phyloP scores from a whole-genome alignment of 2,888 invertebrate species.

The Yponomeuta cagnagella region DNA sequence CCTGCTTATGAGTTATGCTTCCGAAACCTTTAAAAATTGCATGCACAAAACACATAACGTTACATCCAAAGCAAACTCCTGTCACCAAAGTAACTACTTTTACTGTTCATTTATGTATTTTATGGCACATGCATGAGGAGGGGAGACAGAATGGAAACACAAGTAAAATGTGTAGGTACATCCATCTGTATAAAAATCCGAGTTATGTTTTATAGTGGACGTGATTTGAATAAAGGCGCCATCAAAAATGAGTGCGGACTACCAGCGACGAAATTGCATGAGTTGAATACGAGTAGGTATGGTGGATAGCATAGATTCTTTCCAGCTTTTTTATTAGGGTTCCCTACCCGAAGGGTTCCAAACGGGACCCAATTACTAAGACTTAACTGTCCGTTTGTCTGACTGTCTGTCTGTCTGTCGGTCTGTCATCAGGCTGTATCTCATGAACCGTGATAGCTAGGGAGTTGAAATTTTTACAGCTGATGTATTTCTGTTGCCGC shows the following conservation, averaged over 20 bases:
- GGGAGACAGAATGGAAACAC: slow-evolving; percentile 57
- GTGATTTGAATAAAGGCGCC: slow-evolving; percentile 60
- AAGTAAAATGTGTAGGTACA: slow-evolving; percentile 30
- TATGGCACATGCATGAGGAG: slow-evolving; percentile 45
- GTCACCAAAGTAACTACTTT: slow-evolving; percentile 26
- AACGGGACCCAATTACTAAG: too few species aligned
- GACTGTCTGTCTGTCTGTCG: too few species aligned
- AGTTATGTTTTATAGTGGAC: slow-evolving; percentile 72
- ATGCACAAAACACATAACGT: background rate
- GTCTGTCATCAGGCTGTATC: too few species aligned
- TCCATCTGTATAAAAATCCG: slow-evolving; percentile 64
- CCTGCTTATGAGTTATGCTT: background rate
- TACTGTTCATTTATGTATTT: slow-evolving; percentile 49
- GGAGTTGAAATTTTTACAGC: too few species aligned
- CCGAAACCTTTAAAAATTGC: too few species aligned
- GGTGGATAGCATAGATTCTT: too few species aligned
- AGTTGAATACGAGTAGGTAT: too few species aligned
- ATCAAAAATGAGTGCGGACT: slow-evolving; percentile 33
- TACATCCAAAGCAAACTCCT: background rate
- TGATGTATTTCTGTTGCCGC: too few species aligned
- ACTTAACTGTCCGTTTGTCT: too few species aligned
- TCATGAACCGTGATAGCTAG: too few species aligned
- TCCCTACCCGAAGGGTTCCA: too few species aligned
- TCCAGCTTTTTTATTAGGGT: too few species aligned
- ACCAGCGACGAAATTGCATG: slow-evolving; percentile 29